phyloP scores from a whole-genome alignment of 2,888 invertebrate species.

The Strigamia crassipes region DNA sequence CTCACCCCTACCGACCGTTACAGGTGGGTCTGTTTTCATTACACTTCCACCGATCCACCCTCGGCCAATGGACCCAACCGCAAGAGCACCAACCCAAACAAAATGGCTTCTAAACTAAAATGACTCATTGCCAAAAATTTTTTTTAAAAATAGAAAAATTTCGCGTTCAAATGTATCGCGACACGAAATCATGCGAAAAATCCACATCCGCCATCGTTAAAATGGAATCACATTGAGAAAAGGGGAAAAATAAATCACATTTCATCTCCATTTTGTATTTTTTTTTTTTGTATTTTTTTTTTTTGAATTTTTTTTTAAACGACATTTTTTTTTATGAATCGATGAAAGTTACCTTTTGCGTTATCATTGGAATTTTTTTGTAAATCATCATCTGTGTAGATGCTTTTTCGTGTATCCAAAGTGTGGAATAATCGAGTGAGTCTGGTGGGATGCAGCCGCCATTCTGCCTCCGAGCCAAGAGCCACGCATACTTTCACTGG shows the following conservation, averaged over 20 bases:
- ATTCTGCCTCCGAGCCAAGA: constrained; percentile 38
- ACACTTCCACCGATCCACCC: neutral
- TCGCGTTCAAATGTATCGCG: neutral
- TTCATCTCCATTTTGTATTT: neutral
- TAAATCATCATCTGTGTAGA: neutral
- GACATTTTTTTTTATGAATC: neutral
- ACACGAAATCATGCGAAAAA: neutral
- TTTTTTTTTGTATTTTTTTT: neutral
- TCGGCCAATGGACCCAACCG: neutral
- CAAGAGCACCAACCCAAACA: constrained; percentile 16
- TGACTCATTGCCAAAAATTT: neutral
- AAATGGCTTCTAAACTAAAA: neutral
- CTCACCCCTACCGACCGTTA: constrained; percentile 8
- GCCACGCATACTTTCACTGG: constrained; percentile 46
- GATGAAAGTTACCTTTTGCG: neutral
- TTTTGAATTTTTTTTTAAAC: neutral
- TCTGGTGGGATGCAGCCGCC: constrained; percentile 44
- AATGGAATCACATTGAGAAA: too few relatives aligned
- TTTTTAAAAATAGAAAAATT: neutral
- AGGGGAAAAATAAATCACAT: too few relatives aligned
- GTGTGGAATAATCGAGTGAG: neutral
- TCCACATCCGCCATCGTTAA: neutral
- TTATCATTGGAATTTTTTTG: neutral
- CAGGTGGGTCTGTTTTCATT: constrained; percentile 16
- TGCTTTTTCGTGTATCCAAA: neutral